These are phyloP conservation scores for Ceuthmochares aereus DNA, from an alignment of 2,113 vertebrate genomes.

Conservation along the genomic window DNA sequence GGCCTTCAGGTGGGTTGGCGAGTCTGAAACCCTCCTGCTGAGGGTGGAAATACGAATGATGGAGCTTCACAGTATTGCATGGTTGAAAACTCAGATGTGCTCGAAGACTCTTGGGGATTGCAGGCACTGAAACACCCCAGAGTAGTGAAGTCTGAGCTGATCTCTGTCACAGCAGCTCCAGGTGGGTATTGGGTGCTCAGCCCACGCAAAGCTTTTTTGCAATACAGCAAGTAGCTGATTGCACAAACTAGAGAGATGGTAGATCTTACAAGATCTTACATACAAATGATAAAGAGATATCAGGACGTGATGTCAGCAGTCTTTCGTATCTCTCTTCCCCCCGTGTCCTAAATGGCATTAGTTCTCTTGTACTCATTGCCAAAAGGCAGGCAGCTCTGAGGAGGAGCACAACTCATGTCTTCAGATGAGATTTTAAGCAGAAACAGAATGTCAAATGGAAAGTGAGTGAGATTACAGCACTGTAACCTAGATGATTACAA, in stretches of 20 bases:
- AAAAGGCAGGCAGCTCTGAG: background rate
- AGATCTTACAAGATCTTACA: background rate
- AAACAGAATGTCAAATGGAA: constrained; percentile 42
- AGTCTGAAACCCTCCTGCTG: background rate
- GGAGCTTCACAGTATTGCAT: background rate
- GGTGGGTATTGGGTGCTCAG: background rate
- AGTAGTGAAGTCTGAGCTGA: background rate
- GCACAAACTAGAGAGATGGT: background rate
- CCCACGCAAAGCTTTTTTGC: background rate
- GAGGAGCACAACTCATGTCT: background rate
- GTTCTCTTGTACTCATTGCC: fast-evolving
- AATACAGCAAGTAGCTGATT: background rate
- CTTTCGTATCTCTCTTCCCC: background rate
- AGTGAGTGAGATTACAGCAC: constrained; percentile 17
- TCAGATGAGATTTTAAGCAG: background rate
- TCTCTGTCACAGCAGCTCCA: background rate
- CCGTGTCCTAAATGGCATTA: background rate
- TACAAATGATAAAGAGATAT: background rate
- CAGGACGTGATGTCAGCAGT: background rate
- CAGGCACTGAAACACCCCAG: background rate
- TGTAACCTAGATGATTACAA: background rate
- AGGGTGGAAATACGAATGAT: background rate
- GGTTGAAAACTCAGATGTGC: background rate
- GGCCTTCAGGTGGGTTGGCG: background rate
- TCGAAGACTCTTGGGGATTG: background rate